A percentile compares a stretch with the other conserved stretches of the same genome.
phyloP scores from a whole-genome alignment of 1,140 invertebrate species.

The Anastrepha obliqua region DNA sequence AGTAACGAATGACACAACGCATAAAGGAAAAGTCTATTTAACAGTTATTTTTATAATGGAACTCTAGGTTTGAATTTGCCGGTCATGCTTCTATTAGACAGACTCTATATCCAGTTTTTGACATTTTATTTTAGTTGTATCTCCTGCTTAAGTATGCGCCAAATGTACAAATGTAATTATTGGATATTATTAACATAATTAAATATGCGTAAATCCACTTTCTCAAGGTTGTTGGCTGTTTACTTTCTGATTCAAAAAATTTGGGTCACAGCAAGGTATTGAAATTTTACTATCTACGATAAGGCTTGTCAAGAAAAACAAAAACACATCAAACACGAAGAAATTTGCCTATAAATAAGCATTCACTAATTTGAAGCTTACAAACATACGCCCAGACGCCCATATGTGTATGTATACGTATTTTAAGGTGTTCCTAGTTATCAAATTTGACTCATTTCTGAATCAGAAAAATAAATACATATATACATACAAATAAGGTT shows the following conservation, averaged over 20 bases:
- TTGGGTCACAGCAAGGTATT: not conserved
- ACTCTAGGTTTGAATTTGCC: no score
- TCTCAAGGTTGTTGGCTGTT: not conserved
- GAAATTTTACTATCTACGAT: not conserved
- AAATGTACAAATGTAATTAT: no score
- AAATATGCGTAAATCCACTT: not conserved
- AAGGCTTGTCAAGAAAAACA: not conserved
- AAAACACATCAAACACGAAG: no score
- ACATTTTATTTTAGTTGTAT: no score
- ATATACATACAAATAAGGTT: no score
- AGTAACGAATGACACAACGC: no score
- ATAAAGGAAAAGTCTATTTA: no score
- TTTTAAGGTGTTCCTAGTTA: not conserved
- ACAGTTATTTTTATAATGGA: no score
- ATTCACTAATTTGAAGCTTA: not conserved
- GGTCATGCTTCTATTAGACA: no score
- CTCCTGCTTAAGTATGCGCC: no score
- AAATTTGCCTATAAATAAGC: no score
- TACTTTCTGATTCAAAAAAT: not conserved
- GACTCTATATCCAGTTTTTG: no score
- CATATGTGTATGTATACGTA: not conserved
- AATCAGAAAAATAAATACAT: not conserved
- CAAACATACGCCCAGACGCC: not conserved
- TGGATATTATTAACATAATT: not conserved
- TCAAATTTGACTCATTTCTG: not conserved